These are phyloP conservation scores for Nycticorax nycticorax DNA, from an alignment of 2,113 vertebrate species.

Conservation along the genomic window DNA sequence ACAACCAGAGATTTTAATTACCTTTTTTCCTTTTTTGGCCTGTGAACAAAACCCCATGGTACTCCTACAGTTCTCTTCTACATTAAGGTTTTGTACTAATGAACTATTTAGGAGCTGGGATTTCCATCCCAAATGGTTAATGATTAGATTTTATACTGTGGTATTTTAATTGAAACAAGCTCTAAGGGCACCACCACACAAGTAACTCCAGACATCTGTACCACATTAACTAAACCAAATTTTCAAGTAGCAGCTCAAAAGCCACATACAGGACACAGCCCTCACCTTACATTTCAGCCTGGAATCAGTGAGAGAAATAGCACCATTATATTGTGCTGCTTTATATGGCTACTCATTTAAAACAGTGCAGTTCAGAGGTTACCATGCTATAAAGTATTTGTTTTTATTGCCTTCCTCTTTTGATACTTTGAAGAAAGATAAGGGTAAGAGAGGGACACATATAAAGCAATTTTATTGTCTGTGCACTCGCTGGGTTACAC, in stretches of 20 bases:
- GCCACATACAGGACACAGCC: not conserved
- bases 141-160: not conserved
- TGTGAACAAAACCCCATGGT: not conserved
- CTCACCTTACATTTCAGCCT: not conserved
- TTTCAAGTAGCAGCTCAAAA: not conserved
- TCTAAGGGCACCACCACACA: not conserved
- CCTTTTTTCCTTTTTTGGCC: not conserved
- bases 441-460: not conserved
- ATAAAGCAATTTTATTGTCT: constrained; percentile 9
- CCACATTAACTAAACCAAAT: not conserved
- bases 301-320: not conserved
- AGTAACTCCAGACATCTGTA: not conserved
- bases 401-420: not conserved
- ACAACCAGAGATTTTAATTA: not conserved
- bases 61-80: not conserved
- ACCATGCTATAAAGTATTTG: not conserved
- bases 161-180: not conserved
- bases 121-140: not conserved
- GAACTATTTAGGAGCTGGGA: not conserved
- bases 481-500: not conserved
- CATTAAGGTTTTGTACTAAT: not conserved
- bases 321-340: not conserved
- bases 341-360: not conserved
- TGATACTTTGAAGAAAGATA: not conserved
- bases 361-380: not conserved